phyloP scores from a whole-genome alignment of 2,113 vertebrate genomes.

The Puffinus mauretanicus region DNA sequence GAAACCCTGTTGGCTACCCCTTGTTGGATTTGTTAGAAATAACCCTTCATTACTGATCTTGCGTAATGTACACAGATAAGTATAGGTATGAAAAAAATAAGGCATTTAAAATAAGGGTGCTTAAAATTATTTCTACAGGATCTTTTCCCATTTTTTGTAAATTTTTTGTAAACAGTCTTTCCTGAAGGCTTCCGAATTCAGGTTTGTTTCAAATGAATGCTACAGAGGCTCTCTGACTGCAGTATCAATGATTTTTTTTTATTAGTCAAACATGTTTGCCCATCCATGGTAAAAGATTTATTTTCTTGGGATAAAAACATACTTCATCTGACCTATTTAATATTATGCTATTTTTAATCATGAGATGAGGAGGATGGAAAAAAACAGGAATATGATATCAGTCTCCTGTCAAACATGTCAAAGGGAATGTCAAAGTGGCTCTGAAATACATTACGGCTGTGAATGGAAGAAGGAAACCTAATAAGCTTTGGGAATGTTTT shows the following conservation, averaged over 20 bases:
- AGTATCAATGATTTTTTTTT: background rate
- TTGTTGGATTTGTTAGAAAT: background rate
- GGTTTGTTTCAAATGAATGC: background rate
- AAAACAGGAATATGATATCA: background rate
- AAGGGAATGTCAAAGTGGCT: background rate
- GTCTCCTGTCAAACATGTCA: background rate
- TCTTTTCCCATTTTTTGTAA: background rate
- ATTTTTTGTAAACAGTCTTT: background rate
- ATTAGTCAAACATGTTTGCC: background rate
- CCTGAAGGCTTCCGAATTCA: background rate
- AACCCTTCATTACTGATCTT: background rate
- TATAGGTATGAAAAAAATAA: background rate
- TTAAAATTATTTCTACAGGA: background rate
- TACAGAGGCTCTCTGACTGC: background rate
- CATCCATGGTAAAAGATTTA: background rate
- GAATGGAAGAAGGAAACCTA: background rate
- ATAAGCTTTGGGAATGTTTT: background rate
- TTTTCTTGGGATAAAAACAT: background rate
- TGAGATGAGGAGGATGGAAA: background rate
- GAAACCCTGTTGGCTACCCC: rapidly evolving
- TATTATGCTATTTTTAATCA: background rate
- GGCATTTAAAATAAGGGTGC: background rate
- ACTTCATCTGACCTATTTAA: background rate
- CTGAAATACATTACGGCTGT: background rate
- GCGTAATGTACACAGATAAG: background rate